phyloP scores from a whole-genome alignment of 2,888 invertebrate species.

The Nowickia ferox region DNA sequence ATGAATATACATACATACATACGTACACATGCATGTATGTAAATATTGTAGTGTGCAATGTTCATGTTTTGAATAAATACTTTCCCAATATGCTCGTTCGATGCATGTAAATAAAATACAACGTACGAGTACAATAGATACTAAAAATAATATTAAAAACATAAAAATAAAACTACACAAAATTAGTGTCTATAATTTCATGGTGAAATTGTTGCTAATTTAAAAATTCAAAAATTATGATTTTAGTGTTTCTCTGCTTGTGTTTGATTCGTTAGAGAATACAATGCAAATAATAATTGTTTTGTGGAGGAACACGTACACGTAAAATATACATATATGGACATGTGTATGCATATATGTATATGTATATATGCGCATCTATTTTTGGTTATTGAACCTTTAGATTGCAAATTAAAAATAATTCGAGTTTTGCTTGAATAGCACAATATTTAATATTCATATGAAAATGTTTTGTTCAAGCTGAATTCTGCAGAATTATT shows the following conservation, averaged over 20 bases:
- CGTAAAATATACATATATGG: neutral
- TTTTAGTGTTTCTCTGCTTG: neutral
- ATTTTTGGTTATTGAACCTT: neutral
- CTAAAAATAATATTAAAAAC: neutral
- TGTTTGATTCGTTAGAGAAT: slow-evolving; percentile 13
- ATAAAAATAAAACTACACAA: slow-evolving; percentile 6
- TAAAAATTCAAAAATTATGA: slow-evolving; percentile 24
- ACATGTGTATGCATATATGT: neutral
- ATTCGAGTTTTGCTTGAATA: too few species aligned
- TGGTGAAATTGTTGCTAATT: slow-evolving; percentile 24
- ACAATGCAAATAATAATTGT: slow-evolving; percentile 5
- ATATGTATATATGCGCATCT: neutral
- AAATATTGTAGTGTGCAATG: neutral
- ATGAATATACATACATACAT: neutral
- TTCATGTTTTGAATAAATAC: slow-evolving; percentile 42
- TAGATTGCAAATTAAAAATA: neutral
- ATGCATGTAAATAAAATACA: neutral
- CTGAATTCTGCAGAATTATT: too few species aligned
- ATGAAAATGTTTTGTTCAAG: too few species aligned
- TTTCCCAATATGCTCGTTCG: slow-evolving; percentile 38
- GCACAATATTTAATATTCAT: too few species aligned
- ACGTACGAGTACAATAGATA: slow-evolving; percentile 10
- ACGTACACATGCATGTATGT: neutral
- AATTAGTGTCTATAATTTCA: slow-evolving; percentile 25
- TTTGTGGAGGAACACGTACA: neutral